Base-by-base conservation (phyloP, 2,888 invertebrate genomes). In the Stomorhina lunata region DNA sequence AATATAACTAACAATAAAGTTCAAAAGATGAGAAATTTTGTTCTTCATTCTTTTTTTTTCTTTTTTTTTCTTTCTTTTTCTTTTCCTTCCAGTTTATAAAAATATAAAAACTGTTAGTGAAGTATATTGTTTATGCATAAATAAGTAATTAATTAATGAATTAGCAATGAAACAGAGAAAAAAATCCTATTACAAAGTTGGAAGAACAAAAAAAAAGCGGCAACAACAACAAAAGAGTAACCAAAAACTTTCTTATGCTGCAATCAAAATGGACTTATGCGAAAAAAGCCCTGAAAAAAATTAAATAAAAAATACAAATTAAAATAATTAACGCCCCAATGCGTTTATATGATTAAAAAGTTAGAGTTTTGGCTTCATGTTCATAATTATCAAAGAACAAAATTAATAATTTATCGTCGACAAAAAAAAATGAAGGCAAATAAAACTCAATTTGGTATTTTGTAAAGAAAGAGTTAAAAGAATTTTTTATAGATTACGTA, bases 71-170 rank as follows among this genome's bases (percentile, higher is more conserved):
- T 40, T n/a, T 40, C 15, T 15, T 22, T 22, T 29, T 29, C 9
- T 15, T 69, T 27, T 20, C 27, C 9, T n/a, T 48, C 1, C 32
- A 48, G 3, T 20, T 63, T 10, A 71, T 45, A 40, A 34, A 40
- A 22, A n/a, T n/a, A n/a, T n/a, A 22, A 68, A 15, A 48, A 61
- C 25, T 65, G 4, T 53, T 43, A 66, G 43, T 53, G 22, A 65
- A 80, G 55, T 63, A 40, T 53, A 78, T 73, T 68, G 55, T 68
- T 78, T 68, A 69, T 65, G 45, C 34, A 81, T 68, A 81, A 73
- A 81, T 78, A 72, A 78, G 29, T 78, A 81, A 81, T 81, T 81
- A 78, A 81, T 81, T 68, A 78, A 78, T 73, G 9, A 68, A 72
- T 77, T 7, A 43, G 5, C 43, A 66, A 22, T 17, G 25, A 77